phyloP scores from a whole-genome alignment of 2,888 invertebrate genomes.

The Polyommatus iphigenia region DNA sequence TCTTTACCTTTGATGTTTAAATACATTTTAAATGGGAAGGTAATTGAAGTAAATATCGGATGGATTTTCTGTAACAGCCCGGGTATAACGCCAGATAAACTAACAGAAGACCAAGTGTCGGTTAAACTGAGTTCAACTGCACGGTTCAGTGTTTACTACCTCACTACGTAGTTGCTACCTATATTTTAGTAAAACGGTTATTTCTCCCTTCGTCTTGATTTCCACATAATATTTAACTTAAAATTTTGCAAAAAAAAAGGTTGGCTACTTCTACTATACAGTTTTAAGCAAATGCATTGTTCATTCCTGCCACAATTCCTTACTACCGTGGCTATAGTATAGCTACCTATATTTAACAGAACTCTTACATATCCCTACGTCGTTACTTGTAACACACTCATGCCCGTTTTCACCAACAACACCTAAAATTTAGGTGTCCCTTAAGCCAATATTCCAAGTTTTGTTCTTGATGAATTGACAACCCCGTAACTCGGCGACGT shows the following conservation, averaged over 20 bases:
- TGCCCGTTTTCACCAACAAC: no score
- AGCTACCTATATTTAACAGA: no score
- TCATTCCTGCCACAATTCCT: no score
- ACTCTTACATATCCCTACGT: no score
- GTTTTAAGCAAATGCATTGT: neutral
- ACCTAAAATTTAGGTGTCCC: no score
- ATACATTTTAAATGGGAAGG: neutral
- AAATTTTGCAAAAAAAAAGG: neutral
- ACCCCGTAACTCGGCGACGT: no score
- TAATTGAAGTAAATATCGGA: slow-evolving; percentile 21
- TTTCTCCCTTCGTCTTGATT: no score
- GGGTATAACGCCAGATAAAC: slow-evolving; percentile 18
- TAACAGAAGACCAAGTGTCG: slow-evolving; percentile 9
- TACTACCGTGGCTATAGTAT: neutral
- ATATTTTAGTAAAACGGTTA: neutral
- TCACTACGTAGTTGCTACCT: neutral
- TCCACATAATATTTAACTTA: no score
- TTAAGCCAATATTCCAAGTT: no score
- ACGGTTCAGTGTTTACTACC: slow-evolving; percentile 9
- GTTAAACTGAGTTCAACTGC: slow-evolving; percentile 10
- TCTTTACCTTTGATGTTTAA: neutral
- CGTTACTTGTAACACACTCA: no score
- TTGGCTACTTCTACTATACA: neutral
- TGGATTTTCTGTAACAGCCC: slow-evolving; percentile 8
- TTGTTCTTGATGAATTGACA: no score